Evolutionary conservation across 2,113 vertebrate species (phyloP).

Genomic region (Diadophis punctatus): DNA sequence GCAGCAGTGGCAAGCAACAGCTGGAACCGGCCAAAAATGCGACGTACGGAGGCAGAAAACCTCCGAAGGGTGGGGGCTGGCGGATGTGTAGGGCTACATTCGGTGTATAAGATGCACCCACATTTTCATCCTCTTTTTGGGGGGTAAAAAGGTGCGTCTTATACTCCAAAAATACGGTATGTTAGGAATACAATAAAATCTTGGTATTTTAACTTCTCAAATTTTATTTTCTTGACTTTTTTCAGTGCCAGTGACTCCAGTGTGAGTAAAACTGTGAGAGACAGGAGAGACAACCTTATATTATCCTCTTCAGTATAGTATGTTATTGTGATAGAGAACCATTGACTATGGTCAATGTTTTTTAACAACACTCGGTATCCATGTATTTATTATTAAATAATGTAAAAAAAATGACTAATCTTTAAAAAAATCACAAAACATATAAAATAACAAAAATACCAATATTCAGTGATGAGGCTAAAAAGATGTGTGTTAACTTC

Average conservation of each 20-base stretch:
- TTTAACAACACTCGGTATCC: background rate
- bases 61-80: too few relatives aligned
- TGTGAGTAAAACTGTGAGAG: background rate
- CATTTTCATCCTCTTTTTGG: too few relatives aligned
- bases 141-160: too few relatives aligned
- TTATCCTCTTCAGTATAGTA: background rate
- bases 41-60: too few relatives aligned
- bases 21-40: too few relatives aligned
- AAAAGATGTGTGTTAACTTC: background rate
- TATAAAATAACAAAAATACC: background rate
- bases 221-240: background rate
- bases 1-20: too few relatives aligned
- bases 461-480: background rate
- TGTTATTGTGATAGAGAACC: background rate
- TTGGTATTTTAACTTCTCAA: background rate
- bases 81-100: too few relatives aligned
- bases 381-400: background rate
- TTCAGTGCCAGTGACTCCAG: background rate
- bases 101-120: too few relatives aligned
- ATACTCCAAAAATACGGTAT: too few relatives aligned
- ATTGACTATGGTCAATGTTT: background rate
- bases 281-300: background rate
- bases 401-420: background rate
- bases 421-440: too few relatives aligned
- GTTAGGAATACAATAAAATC: background rate